Base-by-base conservation (phyloP, 2,113 vertebrate species). In the Dascyllus trimaculatus region DNA sequence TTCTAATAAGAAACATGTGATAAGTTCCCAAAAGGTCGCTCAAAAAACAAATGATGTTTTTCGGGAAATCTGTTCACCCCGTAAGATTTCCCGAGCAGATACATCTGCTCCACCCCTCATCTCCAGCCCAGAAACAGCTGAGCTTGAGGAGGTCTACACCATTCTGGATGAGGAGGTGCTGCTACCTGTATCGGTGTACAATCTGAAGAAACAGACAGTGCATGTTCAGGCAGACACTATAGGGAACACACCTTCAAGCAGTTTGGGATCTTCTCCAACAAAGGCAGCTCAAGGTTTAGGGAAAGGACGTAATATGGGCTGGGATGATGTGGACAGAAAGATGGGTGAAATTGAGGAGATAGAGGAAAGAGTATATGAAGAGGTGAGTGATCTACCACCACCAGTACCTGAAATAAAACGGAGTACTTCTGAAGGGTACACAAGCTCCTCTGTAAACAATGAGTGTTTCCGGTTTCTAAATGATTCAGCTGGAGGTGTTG, bases 51-150 rank as follows among this genome's bases (percentile, higher is more conserved):
- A 77, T 64, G 11, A 60, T 68, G 21, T 62, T 18, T 71, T 61
- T 53, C n/a, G 5, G 18, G 43, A 61, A 24, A 81, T 69, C 21
- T 51, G 25, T 70, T 86, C 83, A 59, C 59, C 82, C 1, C 2
- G 14, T 11, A 80, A 80, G 4, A 71, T 19, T 77, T 75, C 57
- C 54, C 71, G 66, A 24, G 3, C 22, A 52, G 35, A 88, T 52
- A 9, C 86, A 71, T 79, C 58, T 4, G 78, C 91, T 19, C 83
- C 88, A 43, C 66, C 63, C 1, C 0, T 73, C 3, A 68, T 94
- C 69, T 93, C 87, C 8, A 96, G 95, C 86, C 95, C 95, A 1
- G 94, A 96, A 89, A 95, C 94, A 5, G 76, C 94, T 2, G 95
- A 96, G 19, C 91, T 85, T 43, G 93, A 95, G 49, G 71, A 95